A percentile compares a stretch with the other conserved stretches of the same genome.
phyloP scores from a whole-genome alignment of 2,113 vertebrate species.

The Dinomys branickii region DNA sequence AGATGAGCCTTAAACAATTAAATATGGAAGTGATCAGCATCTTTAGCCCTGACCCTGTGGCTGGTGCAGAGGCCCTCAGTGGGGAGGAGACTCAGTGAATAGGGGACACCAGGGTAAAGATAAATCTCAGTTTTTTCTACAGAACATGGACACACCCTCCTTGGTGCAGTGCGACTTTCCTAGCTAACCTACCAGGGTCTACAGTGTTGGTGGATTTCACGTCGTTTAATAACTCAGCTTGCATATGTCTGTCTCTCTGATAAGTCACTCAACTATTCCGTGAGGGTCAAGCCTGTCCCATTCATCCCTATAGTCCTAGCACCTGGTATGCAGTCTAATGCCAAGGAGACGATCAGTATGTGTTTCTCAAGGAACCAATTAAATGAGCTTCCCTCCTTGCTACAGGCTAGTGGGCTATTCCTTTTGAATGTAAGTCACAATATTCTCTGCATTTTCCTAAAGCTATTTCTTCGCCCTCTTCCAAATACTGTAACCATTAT shows the following conservation, averaged over 20 bases:
- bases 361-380: background rate
- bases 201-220: background rate
- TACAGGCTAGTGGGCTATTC: background rate
- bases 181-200: background rate
- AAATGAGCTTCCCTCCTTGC: background rate
- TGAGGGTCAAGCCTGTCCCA: background rate
- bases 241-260: background rate
- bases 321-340: background rate
- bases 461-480: background rate
- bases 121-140: background rate
- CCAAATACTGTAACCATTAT: background rate
- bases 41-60: background rate
- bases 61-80: background rate
- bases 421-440: background rate
- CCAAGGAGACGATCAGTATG: background rate
- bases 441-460: background rate
- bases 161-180: background rate
- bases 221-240: background rate
- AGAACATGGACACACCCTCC: background rate
- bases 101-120: background rate
- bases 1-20: conserved; percentile 4
- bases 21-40: background rate
- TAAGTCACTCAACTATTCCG: background rate
- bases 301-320: background rate
- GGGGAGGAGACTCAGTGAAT: background rate